Conservation (phyloP, 2,888 invertebrate genomes). For the Euplexia lucipara region DNA sequence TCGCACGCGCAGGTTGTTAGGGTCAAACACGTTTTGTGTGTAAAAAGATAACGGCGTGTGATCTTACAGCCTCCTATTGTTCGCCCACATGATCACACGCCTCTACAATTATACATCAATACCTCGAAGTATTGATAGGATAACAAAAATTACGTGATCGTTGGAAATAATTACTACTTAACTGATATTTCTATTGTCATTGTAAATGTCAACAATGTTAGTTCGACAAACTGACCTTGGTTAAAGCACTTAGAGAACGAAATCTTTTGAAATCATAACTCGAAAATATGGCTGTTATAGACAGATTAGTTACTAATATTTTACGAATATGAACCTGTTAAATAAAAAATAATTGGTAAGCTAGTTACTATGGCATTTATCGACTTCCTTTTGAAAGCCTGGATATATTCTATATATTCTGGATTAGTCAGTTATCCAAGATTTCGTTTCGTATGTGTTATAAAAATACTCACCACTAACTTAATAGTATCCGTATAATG, state of each 20-base stretch:
- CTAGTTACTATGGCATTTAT: too few relatives aligned
- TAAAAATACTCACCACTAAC: too few relatives aligned
- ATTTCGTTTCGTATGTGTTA: too few relatives aligned
- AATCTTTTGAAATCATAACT: slow-evolving; percentile 14
- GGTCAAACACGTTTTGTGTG: slow-evolving; percentile 35
- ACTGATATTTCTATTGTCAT: slow-evolving; percentile 54
- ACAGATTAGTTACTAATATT: background rate
- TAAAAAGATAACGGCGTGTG: slow-evolving; percentile 51
- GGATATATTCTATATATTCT: too few relatives aligned
- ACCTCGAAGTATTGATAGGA: slow-evolving; percentile 64
- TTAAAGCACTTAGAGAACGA: slow-evolving; percentile 6
- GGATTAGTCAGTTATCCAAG: too few relatives aligned
- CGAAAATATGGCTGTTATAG: background rate
- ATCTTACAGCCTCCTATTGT: slow-evolving; percentile 60
- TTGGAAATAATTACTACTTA: slow-evolving; percentile 72
- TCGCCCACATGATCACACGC: slow-evolving; percentile 55
- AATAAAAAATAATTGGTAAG: too few relatives aligned
- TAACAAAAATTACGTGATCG: slow-evolving; percentile 70
- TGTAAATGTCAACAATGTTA: slow-evolving; percentile 69
- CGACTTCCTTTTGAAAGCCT: too few relatives aligned
- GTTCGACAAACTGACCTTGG: slow-evolving; percentile 28
- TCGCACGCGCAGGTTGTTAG: slow-evolving; percentile 15
- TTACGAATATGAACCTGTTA: too few relatives aligned
- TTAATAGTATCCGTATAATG: too few relatives aligned
- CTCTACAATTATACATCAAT: slow-evolving; percentile 69